These are phyloP conservation scores for Beris morrisii DNA, from an alignment of 2,888 invertebrate species.

Conservation along the genomic window DNA sequence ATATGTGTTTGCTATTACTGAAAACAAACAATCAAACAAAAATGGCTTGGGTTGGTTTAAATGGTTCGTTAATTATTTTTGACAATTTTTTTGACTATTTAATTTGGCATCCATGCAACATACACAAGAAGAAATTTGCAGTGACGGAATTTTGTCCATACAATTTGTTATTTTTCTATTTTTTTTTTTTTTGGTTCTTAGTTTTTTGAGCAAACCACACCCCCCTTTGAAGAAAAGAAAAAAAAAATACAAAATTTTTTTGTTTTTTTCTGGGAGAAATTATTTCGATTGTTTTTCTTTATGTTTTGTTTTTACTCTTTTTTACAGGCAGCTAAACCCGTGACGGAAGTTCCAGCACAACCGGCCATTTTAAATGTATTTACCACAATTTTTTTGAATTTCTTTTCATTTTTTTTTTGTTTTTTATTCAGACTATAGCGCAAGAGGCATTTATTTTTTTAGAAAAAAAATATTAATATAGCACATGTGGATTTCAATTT, in stretches of 20 bases:
- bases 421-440: too few species aligned
- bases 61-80: too few species aligned
- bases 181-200: slow-evolving; percentile 35
- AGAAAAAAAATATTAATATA: too few species aligned
- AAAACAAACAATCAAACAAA: too few species aligned
- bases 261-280: slow-evolving; percentile 1
- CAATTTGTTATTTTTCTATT: slow-evolving; percentile 38
- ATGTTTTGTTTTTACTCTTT: slow-evolving; percentile 51
- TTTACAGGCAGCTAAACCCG: slow-evolving; percentile 71
- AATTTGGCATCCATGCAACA: too few species aligned
- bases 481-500: too few species aligned
- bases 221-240: slow-evolving; percentile 9
- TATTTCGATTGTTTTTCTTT: slow-evolving; percentile 36
- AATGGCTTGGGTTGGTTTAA: too few species aligned
- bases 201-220: slow-evolving; percentile 33
- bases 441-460: too few species aligned
- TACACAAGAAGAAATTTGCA: too few species aligned
- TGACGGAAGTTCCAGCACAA: slow-evolving; percentile 65
- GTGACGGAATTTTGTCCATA: slow-evolving; percentile 18
- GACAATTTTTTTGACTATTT: too few species aligned
- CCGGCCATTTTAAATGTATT: slow-evolving; percentile 58
- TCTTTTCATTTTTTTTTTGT: slow-evolving; percentile 28
- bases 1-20: too few species aligned
- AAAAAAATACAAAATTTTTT: background rate
- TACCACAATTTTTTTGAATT: slow-evolving; percentile 37